These are phyloP conservation scores for Acipenser ruthenus DNA, from an alignment of 2,797 vertebrate genomes.

Conservation along the genomic window DNA sequence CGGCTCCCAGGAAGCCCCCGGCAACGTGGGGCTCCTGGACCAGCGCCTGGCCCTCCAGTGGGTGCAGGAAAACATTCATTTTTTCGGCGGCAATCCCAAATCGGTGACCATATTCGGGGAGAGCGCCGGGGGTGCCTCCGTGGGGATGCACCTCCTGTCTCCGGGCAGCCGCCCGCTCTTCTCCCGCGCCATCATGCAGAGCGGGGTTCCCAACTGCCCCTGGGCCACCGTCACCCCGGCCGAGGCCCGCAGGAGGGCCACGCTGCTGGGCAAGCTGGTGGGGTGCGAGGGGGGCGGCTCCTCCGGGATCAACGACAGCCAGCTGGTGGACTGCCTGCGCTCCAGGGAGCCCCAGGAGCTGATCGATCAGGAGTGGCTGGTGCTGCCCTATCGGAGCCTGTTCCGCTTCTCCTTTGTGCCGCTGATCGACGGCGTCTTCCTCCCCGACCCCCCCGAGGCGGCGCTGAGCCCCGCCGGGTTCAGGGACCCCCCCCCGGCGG, in stretches of 20 bases:
- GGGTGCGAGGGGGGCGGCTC: slow-evolving; percentile 52
- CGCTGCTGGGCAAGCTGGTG: slow-evolving; percentile 57
- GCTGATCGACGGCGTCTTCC: slow-evolving; percentile 75
- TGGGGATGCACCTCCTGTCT: slow-evolving; percentile 77
- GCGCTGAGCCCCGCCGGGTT: slow-evolving; percentile 71
- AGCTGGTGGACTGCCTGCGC: slow-evolving; percentile 72
- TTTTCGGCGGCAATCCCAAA: slow-evolving; percentile 78
- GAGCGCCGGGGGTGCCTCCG: slow-evolving; percentile 78
- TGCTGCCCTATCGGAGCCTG: slow-evolving; percentile 70
- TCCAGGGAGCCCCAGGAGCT: slow-evolving; percentile 63
- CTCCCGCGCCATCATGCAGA: slow-evolving; percentile 76
- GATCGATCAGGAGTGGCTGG: slow-evolving; percentile 74
- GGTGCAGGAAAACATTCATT: slow-evolving; percentile 74
- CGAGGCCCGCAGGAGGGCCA: slow-evolving; percentile 74
- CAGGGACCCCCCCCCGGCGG: slow-evolving; percentile 61
- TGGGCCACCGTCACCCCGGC: slow-evolving; percentile 76
- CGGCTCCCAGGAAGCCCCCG: slow-evolving; percentile 78
- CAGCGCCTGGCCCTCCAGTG: slow-evolving; percentile 81
- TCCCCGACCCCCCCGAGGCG: slow-evolving; percentile 73
- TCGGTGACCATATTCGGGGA: slow-evolving; percentile 90
- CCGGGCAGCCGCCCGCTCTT: slow-evolving; percentile 70
- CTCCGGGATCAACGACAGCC: slow-evolving; percentile 59
- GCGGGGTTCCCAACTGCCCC: slow-evolving; percentile 77
- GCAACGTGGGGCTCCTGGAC: slow-evolving; percentile 81
- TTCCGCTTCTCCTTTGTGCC: slow-evolving; percentile 90